Conservation (phyloP, 2,797 vertebrate genomes). For the Protonibea diacanthus region DNA sequence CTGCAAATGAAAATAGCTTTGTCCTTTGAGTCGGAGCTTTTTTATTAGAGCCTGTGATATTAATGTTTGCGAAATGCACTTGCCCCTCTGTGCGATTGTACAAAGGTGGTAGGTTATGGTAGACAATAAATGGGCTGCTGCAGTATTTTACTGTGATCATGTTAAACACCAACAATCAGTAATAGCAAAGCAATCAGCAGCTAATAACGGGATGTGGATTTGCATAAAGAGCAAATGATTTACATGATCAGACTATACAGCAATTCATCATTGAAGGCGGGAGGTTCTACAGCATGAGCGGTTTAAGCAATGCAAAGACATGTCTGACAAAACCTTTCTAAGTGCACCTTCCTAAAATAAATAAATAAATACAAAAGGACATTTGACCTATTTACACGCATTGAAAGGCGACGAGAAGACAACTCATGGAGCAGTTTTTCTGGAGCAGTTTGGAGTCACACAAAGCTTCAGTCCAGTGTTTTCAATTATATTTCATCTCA, state of each 20-base stretch:
- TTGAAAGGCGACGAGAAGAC: slow-evolving; percentile 11
- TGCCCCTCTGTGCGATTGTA: slow-evolving; percentile 22
- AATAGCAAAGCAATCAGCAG: slow-evolving; percentile 64
- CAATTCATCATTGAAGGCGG: slow-evolving; percentile 43
- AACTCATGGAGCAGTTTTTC: slow-evolving; percentile 16
- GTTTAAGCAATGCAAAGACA: slow-evolving; percentile 57
- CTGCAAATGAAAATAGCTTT: slow-evolving; percentile 57
- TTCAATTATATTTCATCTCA: slow-evolving; percentile 67
- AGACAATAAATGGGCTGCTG: slow-evolving; percentile 43
- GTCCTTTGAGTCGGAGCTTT: slow-evolving; percentile 56
- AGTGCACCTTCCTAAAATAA: slow-evolving; percentile 5
- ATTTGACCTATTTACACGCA: slow-evolving; percentile 18
- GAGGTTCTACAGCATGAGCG: slow-evolving; percentile 38
- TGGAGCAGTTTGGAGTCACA: slow-evolving; percentile 29
- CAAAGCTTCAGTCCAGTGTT: slow-evolving; percentile 49
- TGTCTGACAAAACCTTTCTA: slow-evolving; percentile 39
- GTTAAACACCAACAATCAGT: slow-evolving; percentile 64
- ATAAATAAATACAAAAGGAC: slow-evolving; percentile 26
- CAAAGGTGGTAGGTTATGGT: slow-evolving; percentile 40
- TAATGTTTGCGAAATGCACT: slow-evolving; percentile 46
- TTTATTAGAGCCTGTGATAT: slow-evolving; percentile 51
- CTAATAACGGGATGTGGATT: slow-evolving; percentile 66
- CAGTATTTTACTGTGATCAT: slow-evolving; percentile 55
- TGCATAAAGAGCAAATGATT: slow-evolving; percentile 73
- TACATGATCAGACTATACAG: slow-evolving; percentile 53